A percentile compares a stretch with the other conserved stretches of the same genome.
Conservation (phyloP, 2,888 invertebrate species). For the Byasa hedistus region DNA sequence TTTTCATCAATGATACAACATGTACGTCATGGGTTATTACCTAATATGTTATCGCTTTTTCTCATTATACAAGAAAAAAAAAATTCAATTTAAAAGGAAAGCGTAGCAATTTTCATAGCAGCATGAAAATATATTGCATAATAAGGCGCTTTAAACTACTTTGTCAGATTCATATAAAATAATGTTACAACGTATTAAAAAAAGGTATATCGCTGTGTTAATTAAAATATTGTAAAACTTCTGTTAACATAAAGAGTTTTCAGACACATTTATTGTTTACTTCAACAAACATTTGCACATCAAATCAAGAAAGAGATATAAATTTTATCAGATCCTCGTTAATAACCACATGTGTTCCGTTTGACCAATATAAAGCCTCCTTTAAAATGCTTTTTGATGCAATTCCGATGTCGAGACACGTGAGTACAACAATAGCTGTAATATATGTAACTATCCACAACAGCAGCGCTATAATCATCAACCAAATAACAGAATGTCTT, state of each 20-base stretch:
- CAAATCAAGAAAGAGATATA: background rate
- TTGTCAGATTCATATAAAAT: too few species aligned
- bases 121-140: too few species aligned
- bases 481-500: slow-evolving; percentile 43
- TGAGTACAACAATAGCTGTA: slow-evolving; percentile 41
- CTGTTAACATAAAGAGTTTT: background rate
- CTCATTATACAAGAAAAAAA: too few species aligned
- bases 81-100: too few species aligned
- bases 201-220: background rate
- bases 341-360: slow-evolving; percentile 4
- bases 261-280: background rate
- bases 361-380: slow-evolving; percentile 17
- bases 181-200: background rate
- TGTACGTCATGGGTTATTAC: too few species aligned
- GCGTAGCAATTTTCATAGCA: too few species aligned
- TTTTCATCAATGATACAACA: too few species aligned
- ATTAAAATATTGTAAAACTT: background rate
- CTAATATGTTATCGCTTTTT: too few species aligned
- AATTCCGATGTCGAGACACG: slow-evolving; percentile 39
- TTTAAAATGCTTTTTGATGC: slow-evolving; percentile 29
- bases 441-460: slow-evolving; percentile 50
- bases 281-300: slow-evolving; percentile 5
- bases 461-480: slow-evolving; percentile 46
- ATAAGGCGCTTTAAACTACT: too few species aligned
- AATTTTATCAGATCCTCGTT: background rate